phyloP scores from a whole-genome alignment of 2,888 invertebrate species.

The Drosophila stalkeri region DNA sequence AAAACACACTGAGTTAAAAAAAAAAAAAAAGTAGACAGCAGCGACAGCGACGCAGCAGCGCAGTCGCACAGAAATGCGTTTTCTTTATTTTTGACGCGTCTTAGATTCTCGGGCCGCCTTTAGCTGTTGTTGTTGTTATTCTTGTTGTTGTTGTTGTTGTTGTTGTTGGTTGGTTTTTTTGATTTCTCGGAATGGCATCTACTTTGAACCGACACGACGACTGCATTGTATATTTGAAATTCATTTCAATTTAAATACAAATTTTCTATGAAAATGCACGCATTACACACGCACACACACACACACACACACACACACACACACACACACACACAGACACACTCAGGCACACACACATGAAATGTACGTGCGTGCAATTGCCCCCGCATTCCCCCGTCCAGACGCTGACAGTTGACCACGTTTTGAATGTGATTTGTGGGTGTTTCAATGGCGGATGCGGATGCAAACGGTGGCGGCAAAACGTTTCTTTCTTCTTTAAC shows the following conservation, averaged over 20 bases:
- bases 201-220: conserved; percentile 71
- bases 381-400: conserved; percentile 3
- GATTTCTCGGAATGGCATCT: conserved; percentile 78
- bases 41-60: conserved; percentile 22
- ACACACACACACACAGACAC: conserved; percentile 33
- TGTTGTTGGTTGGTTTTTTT: conserved; percentile 52
- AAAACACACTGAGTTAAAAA: conserved; percentile 5
- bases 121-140: conserved; percentile 9
- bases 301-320: conserved; percentile 28
- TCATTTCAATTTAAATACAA: conserved; percentile 80
- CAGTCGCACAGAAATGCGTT: conserved; percentile 67
- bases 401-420: conserved; percentile 54
- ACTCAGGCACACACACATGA: conserved; percentile 4
- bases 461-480: conserved; percentile 43
- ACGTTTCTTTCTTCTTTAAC: conserved; percentile 38
- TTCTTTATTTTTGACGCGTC: conserved; percentile 77
- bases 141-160: conserved; percentile 12
- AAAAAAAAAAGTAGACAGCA: conserved; percentile 43
- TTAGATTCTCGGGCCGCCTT: conserved; percentile 66
- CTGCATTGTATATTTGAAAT: conserved; percentile 80
- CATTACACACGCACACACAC: conserved; percentile 59
- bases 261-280: conserved; percentile 80
- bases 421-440: conserved; percentile 62
- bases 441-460: conserved; percentile 61
- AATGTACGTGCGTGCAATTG: conserved; percentile 37